Conservation (phyloP, 2,113 vertebrate genomes). For the Dinomys branickii region DNA sequence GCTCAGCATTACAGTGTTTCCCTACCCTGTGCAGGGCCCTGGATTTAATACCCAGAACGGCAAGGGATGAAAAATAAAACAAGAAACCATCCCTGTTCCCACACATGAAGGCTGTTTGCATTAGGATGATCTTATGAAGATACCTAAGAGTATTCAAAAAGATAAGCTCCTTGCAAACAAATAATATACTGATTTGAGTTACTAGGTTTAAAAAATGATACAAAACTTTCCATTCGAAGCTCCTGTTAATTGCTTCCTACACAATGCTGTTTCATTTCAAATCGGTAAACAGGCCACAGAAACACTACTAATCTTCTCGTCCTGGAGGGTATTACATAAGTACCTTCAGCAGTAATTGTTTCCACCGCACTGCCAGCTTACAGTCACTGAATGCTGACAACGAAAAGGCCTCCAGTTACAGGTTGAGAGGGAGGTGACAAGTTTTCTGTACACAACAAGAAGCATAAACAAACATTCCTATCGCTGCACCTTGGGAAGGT, state of each 20-base stretch:
- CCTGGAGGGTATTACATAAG: background rate
- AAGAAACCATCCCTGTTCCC: background rate
- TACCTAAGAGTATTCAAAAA: background rate
- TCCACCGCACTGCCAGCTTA: background rate
- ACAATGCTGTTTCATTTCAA: background rate
- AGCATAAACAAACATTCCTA: background rate
- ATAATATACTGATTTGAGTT: background rate
- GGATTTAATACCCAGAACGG: background rate
- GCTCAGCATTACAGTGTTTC: background rate
- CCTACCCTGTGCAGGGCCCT: background rate
- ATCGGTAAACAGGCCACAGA: background rate
- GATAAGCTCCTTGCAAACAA: background rate
- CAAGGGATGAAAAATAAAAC: background rate
- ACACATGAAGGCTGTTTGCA: background rate
- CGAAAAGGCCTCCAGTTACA: background rate
- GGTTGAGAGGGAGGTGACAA: background rate
- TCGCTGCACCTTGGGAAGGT: accelerated
- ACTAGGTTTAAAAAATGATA: background rate
- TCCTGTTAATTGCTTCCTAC: background rate
- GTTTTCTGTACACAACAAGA: background rate
- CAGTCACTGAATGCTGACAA: background rate
- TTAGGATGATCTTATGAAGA: background rate
- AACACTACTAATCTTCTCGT: background rate
- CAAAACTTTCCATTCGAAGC: background rate
- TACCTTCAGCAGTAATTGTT: background rate